Evolutionary conservation across 2,113 vertebrate species (phyloP), one percentile per base, ranked within the genome.

Genomic region (Nothoprocta pentlandii): DNA sequence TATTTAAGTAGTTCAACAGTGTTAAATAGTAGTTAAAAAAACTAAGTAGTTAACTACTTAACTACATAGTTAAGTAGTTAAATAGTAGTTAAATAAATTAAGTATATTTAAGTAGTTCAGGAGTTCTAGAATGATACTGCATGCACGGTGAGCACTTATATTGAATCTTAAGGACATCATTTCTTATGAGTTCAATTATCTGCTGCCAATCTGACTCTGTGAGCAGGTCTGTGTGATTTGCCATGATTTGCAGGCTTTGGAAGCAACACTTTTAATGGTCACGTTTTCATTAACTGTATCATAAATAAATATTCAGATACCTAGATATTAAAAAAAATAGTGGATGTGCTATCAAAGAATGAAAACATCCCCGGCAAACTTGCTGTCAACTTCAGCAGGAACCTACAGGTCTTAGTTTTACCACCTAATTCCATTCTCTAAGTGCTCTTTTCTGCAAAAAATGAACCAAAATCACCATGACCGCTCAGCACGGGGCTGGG

Each of bases 331-430:
- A 20, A 47, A 47, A n/a, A 26, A 6, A 44, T 22, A n/a, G 61
- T 3, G 17, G 25, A 56, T 17, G 59, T 1, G 13, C 17, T 54
- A 36, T 34, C 39, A 47, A 63, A 51, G 25, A 56, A 71, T 2
- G 30, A 22, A 73, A 90, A 30, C 19, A 9, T 11, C 30, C 42
- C 42, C 34, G 56, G 30, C 5, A 53, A 77, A 20, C 5, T 79
- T 36, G 28, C 36, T n/a, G 17, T 30, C 1, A 0, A 46, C 16
- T 17, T 9, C 11, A 49, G 26, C 0, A 30, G 15, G 54, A 34
- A 58, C 77, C 74, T 2, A 25, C 5, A 82, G 36, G 21, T 69
- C 21, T 54, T 4, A 13, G 23, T 51, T 56, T 41, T 56, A 36
- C 28, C 19, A 47, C 47, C 9, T 7, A 25, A 78, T 34, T 63